Percentiles rank a stretch among this genome's conserved stretches.
Evolutionary conservation across 35 echinoderm and acorn worm genomes (phyloP).

Genomic region (Eucidaris tribuloides): DNA sequence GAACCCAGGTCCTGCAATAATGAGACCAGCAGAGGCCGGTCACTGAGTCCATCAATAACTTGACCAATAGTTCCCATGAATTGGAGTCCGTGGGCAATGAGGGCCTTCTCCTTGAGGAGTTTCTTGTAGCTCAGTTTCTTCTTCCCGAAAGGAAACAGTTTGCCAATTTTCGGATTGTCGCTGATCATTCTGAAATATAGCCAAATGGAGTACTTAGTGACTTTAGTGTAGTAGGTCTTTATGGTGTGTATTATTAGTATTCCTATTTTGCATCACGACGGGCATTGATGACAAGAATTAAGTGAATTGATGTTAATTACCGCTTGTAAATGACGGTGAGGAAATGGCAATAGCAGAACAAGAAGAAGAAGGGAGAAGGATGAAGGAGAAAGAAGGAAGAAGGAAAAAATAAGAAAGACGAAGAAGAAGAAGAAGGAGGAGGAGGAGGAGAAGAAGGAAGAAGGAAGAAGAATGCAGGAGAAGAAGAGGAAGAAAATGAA

Average conservation of each 20-base stretch:
- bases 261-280: not conserved
- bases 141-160: constrained; percentile 40
- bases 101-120: not conserved
- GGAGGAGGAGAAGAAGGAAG: too few species aligned
- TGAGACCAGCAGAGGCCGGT: constrained; percentile 13
- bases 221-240: not conserved
- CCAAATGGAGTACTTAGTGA: not conserved
- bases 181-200: constrained; percentile 13
- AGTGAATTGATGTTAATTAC: too few species aligned
- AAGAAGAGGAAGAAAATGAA: too few species aligned
- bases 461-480: too few species aligned
- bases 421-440: too few species aligned
- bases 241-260: too few species aligned
- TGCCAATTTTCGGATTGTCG: constrained; percentile 13
- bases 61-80: constrained; percentile 54
- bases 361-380: too few species aligned
- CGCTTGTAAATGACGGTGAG: too few species aligned
- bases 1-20: constrained; percentile 29
- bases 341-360: too few species aligned
- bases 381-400: too few species aligned
- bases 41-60: constrained; percentile 23
- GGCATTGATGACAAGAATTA: too few species aligned
- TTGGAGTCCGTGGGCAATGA: constrained; percentile 17
- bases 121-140: constrained; percentile 22
- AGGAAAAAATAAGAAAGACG: too few species aligned